phyloP scores from a whole-genome alignment of 2,888 invertebrate species.

The Lasioglossum pauxillum region DNA sequence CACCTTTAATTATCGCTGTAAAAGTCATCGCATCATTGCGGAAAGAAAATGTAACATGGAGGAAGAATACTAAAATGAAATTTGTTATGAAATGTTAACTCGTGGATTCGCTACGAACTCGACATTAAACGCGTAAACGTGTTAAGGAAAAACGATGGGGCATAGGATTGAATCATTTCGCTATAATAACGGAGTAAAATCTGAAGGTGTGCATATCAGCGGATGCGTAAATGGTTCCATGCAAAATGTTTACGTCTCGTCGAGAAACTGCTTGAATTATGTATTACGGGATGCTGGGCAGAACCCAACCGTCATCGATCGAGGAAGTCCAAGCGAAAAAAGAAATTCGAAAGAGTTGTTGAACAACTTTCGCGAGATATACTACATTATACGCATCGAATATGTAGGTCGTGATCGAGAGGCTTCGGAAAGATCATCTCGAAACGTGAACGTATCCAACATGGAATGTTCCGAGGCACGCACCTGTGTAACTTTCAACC shows the following conservation, averaged over 20 bases:
- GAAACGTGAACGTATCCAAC: constrained; percentile 21
- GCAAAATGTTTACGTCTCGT: neutral
- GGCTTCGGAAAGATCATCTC: constrained; percentile 48
- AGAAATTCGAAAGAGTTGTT: constrained; percentile 60
- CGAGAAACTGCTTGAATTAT: constrained; percentile 29
- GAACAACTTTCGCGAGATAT: constrained; percentile 64
- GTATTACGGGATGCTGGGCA: neutral
- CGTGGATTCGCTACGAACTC: no score
- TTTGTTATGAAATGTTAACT: no score
- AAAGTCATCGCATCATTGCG: no score
- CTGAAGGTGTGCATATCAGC: neutral
- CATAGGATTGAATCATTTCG: neutral
- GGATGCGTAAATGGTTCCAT: neutral
- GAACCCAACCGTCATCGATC: neutral
- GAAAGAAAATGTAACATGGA: no score
- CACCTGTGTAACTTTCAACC: constrained; percentile 26
- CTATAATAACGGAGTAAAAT: neutral
- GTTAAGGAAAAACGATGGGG: neutral
- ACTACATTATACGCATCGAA: constrained; percentile 35
- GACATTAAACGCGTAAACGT: no score
- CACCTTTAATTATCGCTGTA: no score
- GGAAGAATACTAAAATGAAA: no score
- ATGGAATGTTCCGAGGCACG: neutral
- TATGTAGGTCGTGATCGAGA: constrained; percentile 67
- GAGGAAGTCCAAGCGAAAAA: constrained; percentile 26